These are phyloP conservation scores for Callyntrura sp. DNA, from an alignment of 2,888 invertebrate species.

Conservation along the genomic window DNA sequence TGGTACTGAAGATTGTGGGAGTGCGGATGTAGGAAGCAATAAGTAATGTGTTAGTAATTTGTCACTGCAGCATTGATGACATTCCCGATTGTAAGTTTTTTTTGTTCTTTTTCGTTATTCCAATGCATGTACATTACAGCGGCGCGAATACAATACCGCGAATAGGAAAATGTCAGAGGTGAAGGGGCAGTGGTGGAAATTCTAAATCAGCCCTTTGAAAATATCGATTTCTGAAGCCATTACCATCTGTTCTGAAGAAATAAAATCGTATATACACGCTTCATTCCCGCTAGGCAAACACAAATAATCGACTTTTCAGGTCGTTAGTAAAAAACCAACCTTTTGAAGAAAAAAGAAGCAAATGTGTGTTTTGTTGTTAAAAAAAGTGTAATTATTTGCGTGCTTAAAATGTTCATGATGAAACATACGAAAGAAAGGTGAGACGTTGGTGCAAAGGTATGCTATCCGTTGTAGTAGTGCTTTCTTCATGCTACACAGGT, in stretches of 20 bases:
- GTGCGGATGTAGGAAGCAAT: slow-evolving; percentile 24
- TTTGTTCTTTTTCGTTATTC: not conserved
- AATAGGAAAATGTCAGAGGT: slow-evolving; percentile 35
- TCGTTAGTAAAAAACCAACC: slow-evolving; percentile 14
- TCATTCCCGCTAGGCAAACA: slow-evolving; percentile 5
- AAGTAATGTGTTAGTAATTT: slow-evolving; percentile 47
- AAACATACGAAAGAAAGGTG: not conserved
- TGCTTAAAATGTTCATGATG: not conserved
- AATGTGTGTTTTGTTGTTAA: not conserved
- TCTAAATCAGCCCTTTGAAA: not conserved
- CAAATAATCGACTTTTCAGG: slow-evolving; percentile 10
- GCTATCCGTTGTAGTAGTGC: not conserved
- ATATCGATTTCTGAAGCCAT: not conserved
- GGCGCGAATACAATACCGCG: not conserved
- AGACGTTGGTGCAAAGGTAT: not conserved
- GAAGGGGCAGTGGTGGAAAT: not conserved
- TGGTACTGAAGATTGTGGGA: not conserved
- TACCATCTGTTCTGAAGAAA: not conserved
- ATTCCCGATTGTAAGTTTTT: slow-evolving; percentile 56
- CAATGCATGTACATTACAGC: slow-evolving; percentile 5
- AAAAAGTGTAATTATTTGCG: not conserved
- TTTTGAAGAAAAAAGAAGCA: not conserved
- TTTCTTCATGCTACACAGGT: not conserved
- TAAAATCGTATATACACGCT: not conserved
- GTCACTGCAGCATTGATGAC: slow-evolving; percentile 70